Conservation (phyloP, 2,113 vertebrate genomes). For the Aegypius monachus region DNA sequence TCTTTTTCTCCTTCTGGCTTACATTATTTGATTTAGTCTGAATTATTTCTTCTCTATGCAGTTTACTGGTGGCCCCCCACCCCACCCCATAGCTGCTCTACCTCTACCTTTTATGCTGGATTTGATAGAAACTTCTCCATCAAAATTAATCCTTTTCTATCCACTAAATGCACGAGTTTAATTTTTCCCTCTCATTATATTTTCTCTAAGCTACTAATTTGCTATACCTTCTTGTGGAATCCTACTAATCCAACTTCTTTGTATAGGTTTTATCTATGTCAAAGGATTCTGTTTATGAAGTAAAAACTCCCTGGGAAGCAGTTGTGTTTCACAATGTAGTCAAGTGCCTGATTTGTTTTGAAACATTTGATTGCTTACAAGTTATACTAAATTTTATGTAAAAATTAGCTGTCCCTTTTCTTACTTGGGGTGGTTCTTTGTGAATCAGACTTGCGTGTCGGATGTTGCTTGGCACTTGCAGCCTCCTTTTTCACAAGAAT, state of each 20-base stretch:
- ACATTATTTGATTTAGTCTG: background rate
- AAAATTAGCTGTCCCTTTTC: background rate
- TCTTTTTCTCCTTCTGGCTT: background rate
- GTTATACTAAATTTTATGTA: background rate
- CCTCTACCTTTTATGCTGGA: background rate
- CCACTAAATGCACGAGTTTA: background rate
- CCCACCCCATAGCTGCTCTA: background rate
- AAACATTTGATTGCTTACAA: background rate
- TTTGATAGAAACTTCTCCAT: background rate
- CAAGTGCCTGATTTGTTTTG: background rate
- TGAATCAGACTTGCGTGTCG: fast-evolving
- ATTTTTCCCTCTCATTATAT: background rate
- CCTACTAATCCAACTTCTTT: background rate
- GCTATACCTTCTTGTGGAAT: background rate
- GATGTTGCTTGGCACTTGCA: background rate
- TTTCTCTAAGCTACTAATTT: background rate
- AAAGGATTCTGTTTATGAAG: background rate
- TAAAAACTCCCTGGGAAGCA: background rate
- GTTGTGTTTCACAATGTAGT: background rate
- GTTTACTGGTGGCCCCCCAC: background rate
- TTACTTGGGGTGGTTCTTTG: background rate
- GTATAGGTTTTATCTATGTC: background rate
- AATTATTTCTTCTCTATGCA: background rate
- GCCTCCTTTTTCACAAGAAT: background rate
- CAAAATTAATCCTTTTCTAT: background rate